Conservation (phyloP, 1,140 invertebrate genomes). For the Formica exsecta region DNA sequence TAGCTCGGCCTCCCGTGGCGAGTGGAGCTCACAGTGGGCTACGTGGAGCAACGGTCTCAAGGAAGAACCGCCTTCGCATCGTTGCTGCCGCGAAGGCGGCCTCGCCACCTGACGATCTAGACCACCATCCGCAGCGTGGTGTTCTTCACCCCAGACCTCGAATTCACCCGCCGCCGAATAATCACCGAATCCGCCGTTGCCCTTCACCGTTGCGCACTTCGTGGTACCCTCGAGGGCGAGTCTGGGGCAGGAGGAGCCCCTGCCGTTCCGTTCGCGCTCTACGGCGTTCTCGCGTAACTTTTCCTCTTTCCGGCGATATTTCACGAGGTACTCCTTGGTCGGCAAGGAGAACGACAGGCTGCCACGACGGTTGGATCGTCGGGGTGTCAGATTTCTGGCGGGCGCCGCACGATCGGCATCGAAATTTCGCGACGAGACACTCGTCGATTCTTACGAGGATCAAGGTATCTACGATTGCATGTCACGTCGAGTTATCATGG, state of each 20-base stretch:
- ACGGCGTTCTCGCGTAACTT: slow-evolving; percentile 32
- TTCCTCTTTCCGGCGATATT: slow-evolving; percentile 71
- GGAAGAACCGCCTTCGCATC: slow-evolving; percentile 85
- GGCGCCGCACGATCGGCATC: slow-evolving; percentile 40
- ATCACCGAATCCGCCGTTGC: slow-evolving; percentile 85
- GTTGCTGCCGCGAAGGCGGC: slow-evolving; percentile 83
- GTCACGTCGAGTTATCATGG: slow-evolving; percentile 6
- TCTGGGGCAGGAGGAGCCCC: slow-evolving; percentile 66
- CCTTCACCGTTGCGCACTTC: slow-evolving; percentile 85
- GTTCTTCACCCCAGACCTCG: slow-evolving; percentile 85
- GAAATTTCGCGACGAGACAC: slow-evolving; percentile 43
- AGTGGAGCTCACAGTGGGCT: slow-evolving; percentile 85
- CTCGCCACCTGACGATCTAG: slow-evolving; percentile 80
- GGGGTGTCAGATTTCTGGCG: slow-evolving; percentile 77
- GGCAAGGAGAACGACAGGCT: slow-evolving; percentile 72
- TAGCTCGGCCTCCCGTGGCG: slow-evolving; percentile 84
- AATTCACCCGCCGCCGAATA: slow-evolving; percentile 86
- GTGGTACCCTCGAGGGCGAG: slow-evolving; percentile 77
- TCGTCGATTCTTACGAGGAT: not conserved
- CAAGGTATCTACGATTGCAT: slow-evolving; percentile 26
- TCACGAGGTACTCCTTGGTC: slow-evolving; percentile 67
- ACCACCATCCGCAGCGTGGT: slow-evolving; percentile 83
- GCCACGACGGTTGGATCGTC: slow-evolving; percentile 63
- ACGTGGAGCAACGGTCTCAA: slow-evolving; percentile 85
- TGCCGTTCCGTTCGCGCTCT: slow-evolving; percentile 50